Conservation (phyloP, 2,113 vertebrate genomes). For the Phasianus colchicus region DNA sequence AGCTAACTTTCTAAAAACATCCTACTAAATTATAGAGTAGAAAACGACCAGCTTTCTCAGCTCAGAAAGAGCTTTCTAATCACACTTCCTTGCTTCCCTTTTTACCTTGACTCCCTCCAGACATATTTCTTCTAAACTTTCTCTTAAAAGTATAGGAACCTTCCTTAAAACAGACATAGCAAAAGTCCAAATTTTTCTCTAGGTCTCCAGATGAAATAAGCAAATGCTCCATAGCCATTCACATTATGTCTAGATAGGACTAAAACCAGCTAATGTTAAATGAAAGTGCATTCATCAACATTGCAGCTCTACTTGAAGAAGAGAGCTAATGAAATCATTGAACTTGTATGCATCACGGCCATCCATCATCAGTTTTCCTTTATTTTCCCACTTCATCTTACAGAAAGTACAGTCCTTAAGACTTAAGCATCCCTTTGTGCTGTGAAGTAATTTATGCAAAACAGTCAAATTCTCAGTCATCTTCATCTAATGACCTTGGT, state of each 20-base stretch:
- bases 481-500: background rate
- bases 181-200: background rate
- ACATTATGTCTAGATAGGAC: background rate
- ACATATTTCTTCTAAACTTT: background rate
- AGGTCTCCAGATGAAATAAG: slow-evolving; percentile 16
- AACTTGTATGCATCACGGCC: background rate
- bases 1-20: slow-evolving; percentile 35
- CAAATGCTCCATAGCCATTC: background rate
- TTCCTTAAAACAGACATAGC: background rate
- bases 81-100: background rate
- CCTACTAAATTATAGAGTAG: slow-evolving; percentile 14
- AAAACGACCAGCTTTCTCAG: background rate
- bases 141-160: background rate
- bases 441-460: background rate
- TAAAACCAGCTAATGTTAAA: background rate
- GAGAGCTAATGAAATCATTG: background rate
- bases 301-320: background rate
- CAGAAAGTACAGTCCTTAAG: background rate
- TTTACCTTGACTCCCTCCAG: background rate
- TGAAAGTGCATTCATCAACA: background rate
- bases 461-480: background rate
- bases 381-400: background rate
- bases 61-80: background rate
- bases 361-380: background rate
- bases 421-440: background rate